Evolutionary conservation across 2,797 vertebrate species (phyloP).

Genomic region (Amazona finschi): DNA sequence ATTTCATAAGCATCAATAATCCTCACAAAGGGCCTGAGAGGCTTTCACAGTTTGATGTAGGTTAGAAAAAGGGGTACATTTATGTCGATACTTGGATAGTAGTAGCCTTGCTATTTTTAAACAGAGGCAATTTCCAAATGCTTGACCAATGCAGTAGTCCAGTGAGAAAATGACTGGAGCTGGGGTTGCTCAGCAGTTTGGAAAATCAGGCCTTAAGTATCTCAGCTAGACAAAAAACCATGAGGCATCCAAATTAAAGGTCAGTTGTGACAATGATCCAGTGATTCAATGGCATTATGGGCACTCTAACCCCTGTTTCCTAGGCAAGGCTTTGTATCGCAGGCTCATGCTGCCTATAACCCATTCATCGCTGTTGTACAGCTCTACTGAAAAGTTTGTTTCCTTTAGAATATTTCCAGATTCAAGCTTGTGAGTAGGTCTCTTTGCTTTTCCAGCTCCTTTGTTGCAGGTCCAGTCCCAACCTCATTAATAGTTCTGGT

Average conservation of each 20-base stretch:
- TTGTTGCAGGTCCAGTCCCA: background rate
- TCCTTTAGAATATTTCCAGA: background rate
- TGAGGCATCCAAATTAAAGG: background rate
- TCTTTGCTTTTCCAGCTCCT: background rate
- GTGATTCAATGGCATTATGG: background rate
- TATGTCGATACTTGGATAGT: background rate
- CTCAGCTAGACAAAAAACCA: background rate
- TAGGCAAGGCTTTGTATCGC: background rate
- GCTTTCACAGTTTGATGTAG: background rate
- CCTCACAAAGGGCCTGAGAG: background rate
- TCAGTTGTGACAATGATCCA: background rate
- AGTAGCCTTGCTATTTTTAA: background rate
- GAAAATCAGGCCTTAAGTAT: background rate
- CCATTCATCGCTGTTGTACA: background rate
- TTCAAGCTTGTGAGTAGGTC: background rate
- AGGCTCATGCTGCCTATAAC: background rate
- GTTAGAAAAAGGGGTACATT: background rate
- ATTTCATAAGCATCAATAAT: background rate
- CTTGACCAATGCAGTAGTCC: background rate
- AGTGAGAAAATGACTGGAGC: background rate
- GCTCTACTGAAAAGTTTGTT: background rate
- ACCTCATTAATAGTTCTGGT: slow-evolving; percentile 15
- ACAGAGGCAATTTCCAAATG: background rate
- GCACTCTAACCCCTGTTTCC: background rate
- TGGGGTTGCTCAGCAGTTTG: background rate